Evolutionary conservation across 2,888 invertebrate species (phyloP), one percentile per base, ranked within the genome.

Genomic region (Oscheius sp.): DNA sequence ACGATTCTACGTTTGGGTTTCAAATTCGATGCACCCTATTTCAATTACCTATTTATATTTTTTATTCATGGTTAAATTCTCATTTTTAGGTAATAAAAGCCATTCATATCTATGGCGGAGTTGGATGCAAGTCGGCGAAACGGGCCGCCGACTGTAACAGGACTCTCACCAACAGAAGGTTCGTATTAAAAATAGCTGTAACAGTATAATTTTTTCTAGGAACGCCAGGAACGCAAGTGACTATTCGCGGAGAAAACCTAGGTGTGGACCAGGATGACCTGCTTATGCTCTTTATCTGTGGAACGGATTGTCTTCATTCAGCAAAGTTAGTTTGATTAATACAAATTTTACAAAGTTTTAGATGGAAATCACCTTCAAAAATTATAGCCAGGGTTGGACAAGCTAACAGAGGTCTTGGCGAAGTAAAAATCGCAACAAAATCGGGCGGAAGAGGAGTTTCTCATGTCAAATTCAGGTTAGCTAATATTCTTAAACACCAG

Each of bases 301-400:
- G 94, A 0, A 93, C 93, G 78, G 96, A 98, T 86, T 97, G 97
- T 86, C 89, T 95, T 33, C 88, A 97, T 66, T 93, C 96, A 15
- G 95, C 95, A 0, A 83, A 81, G 80, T 80, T 1, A 42, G n/a
- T 39, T 33, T 15, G 15, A n/a, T 58, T 34, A 20, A 55, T 29
- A 29, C 66, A 6, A 27, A 25, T 48, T 37, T 10, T 39, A 17
- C 1, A 15, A 15, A n/a, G 4, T 63, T 64, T 57, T 65, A 96
- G 97, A 90, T 98, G 98, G 98, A 94, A 95, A 86, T 95, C 96
- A 1, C 91, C 92, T 34, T 97, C 95, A 87, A 98, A 98, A 90
- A 95, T 98, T 75, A 92, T 96, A 61, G 96, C 96, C 0, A 91
- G 97, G 69, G 93, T 96, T 4, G 96, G 96, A 0, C 92, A 93